Conservation (phyloP, 2,888 invertebrate genomes). For the Ophion costatus region DNA sequence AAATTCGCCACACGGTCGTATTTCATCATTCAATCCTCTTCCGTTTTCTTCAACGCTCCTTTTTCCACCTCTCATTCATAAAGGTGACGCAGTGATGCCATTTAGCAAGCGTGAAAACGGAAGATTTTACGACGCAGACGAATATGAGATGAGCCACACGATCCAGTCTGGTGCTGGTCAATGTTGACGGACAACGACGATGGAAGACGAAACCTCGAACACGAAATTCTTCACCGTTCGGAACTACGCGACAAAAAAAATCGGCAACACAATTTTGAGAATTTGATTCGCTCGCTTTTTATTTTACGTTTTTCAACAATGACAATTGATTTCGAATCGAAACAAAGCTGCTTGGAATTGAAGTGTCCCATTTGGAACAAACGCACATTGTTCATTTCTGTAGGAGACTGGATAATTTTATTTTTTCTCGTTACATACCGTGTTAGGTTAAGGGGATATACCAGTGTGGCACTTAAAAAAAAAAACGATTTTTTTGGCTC, state of each 20-base stretch:
- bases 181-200: neutral
- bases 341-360: too few species aligned
- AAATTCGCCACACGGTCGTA: neutral
- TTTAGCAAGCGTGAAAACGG: neutral
- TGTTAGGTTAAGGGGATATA: too few species aligned
- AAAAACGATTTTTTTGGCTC: too few species aligned
- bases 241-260: neutral
- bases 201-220: constrained; percentile 11
- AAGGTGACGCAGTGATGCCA: neutral
- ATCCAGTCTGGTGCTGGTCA: constrained; percentile 42
- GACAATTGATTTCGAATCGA: too few species aligned
- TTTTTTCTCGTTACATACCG: too few species aligned
- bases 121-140: neutral
- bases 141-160: constrained; percentile 29
- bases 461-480: too few species aligned
- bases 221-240: neutral
- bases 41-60: neutral
- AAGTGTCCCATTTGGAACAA: too few species aligned
- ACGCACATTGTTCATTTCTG: too few species aligned
- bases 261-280: too few species aligned
- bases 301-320: too few species aligned
- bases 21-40: neutral
- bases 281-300: too few species aligned
- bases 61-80: neutral
- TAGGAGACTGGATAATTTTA: too few species aligned